Percentiles rank a stretch among this genome's conserved stretches.
phyloP scores from a whole-genome alignment of 2,113 vertebrate species.

The Emydocephalus ijimae region DNA sequence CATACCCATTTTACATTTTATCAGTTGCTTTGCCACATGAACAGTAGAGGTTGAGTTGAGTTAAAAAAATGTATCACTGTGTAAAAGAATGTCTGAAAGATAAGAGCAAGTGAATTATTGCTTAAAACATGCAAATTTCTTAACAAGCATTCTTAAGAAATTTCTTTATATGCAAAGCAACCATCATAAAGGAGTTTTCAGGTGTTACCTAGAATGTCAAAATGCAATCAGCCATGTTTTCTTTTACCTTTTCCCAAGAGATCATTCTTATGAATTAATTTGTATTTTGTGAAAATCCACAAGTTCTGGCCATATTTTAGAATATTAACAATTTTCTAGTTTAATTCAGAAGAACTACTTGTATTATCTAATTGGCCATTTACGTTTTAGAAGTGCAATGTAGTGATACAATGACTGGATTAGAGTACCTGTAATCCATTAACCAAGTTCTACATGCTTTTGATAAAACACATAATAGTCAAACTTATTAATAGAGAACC shows the following conservation, averaged over 20 bases:
- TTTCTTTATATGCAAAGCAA: conserved; percentile 62
- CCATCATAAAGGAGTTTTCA: conserved; percentile 60
- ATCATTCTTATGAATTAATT: conserved; percentile 58
- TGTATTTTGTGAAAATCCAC: conserved; percentile 55
- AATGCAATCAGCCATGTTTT: conserved; percentile 43
- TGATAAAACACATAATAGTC: not conserved
- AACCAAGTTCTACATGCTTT: not conserved
- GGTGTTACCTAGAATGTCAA: conserved; percentile 49
- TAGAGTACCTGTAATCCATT: no score
- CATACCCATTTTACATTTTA: conserved; percentile 67
- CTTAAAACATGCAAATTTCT: conserved; percentile 70
- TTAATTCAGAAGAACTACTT: not conserved
- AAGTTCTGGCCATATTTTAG: conserved; percentile 64
- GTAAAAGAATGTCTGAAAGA: conserved; percentile 43
- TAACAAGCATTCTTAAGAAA: conserved; percentile 67
- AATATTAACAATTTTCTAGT: conserved; percentile 26
- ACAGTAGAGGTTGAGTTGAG: conserved; percentile 51
- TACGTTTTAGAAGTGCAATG: not conserved
- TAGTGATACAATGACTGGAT: not conserved
- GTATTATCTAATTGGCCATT: not conserved
- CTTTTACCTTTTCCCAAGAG: conserved; percentile 24
- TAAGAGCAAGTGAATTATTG: conserved; percentile 75
- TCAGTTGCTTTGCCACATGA: conserved; percentile 66
- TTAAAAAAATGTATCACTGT: conserved; percentile 50
- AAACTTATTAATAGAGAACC: not conserved